Conservation (phyloP, 2,888 invertebrate species). For the Tolmerus cingulatus region DNA sequence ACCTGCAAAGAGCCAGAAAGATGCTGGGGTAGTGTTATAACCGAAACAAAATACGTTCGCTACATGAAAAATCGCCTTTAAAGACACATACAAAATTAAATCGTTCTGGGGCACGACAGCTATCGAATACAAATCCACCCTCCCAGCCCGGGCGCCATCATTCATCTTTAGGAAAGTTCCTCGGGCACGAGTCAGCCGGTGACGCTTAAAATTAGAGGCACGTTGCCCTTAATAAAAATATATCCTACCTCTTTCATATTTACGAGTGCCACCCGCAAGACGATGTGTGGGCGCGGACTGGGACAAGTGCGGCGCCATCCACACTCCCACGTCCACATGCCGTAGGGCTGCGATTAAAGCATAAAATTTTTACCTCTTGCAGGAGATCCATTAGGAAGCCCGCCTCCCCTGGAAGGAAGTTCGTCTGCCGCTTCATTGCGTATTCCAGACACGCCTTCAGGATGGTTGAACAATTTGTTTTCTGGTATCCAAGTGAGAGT, state of each 20-base stretch:
- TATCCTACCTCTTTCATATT: not conserved
- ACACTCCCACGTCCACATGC: not conserved
- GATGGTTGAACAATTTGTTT: slow-evolving; percentile 62
- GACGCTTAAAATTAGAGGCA: slow-evolving; percentile 26
- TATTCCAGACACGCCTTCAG: slow-evolving; percentile 61
- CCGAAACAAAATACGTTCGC: slow-evolving; percentile 16
- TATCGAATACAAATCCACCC: slow-evolving; percentile 36
- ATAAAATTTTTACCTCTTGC: slow-evolving; percentile 57
- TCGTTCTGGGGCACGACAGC: not conserved
- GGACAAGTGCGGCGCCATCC: not conserved
- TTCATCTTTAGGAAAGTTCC: slow-evolving; percentile 3
- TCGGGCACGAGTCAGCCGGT: slow-evolving; percentile 6
- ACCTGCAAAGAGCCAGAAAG: slow-evolving; percentile 54
- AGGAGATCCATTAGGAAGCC: slow-evolving; percentile 61
- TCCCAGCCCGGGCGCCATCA: not conserved
- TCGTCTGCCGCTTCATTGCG: slow-evolving; percentile 56
- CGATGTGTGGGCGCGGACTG: not conserved
- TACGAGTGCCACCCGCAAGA: not conserved
- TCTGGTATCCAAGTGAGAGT: slow-evolving; percentile 61
- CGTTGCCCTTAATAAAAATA: slow-evolving; percentile 39
- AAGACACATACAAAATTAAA: slow-evolving; percentile 22
- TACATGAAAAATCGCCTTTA: slow-evolving; percentile 22
- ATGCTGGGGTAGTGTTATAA: slow-evolving; percentile 6
- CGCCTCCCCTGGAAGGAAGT: slow-evolving; percentile 62
- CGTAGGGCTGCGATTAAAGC: not conserved